Evolutionary conservation across 2,797 vertebrate genomes (phyloP), one percentile per base, ranked within the genome.

Genomic region (Triplophysa yarkandensis): DNA sequence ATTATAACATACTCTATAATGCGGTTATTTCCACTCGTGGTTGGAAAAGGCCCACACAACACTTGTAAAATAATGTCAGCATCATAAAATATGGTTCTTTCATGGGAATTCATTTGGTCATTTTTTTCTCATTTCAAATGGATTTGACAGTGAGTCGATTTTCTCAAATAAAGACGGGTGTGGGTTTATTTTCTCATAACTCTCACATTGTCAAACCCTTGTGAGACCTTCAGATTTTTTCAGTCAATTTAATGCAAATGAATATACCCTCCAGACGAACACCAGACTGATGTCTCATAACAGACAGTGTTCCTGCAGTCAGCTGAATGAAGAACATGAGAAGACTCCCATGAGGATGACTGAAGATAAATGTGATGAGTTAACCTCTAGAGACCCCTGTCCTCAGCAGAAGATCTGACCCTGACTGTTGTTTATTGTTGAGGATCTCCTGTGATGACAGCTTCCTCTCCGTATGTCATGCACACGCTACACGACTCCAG

Each of bases 211-310:
- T 60, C 55, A 46, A 5, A 58, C 39, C 41, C 30, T 27, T 30
- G 50, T 71, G 39, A 50, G 14, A 60, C 16, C 44, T 41, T 60
- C 19, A 34, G 41, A 34, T 34, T 0, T 46, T 19, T 27, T 32
- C 14, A 11, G 11, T 54, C 23, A 28, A 27, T 3, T 3, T 60
- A 70, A 70, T 4, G 2, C 27, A 17, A 14, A 46, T 13, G 50
- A 30, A 71, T 62, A 46, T 60, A 61, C 27, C 68, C 28, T 34
- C 19, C 55, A 48, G 55, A 16, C 14, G 46, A 34, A 60, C 32
- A 36, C 9, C 57, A 61, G 57, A 50, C 69, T 39, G 44, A 43
- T 62, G 69, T 34, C 43, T 62, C 57, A 69, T 58, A 32, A 69
- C 16, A 6, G 41, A 46, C 55, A 46, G 55, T 34, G 28, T 60